These are phyloP conservation scores for Motacilla alba DNA, from an alignment of 2,113 vertebrate genomes.

Conservation along the genomic window DNA sequence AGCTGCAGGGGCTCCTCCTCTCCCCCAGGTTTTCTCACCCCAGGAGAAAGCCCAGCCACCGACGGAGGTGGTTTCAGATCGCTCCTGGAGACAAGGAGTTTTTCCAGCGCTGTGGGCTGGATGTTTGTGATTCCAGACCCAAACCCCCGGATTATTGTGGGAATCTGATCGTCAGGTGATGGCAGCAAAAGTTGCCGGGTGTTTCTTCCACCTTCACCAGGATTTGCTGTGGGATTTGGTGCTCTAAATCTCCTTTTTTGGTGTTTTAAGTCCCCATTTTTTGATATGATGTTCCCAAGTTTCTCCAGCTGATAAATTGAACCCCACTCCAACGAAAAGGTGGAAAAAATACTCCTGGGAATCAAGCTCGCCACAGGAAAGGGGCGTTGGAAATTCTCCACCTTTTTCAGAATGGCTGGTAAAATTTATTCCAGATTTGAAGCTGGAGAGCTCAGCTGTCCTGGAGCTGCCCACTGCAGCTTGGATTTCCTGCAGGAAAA, in stretches of 20 bases:
- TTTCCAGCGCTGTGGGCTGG: not conserved
- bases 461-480: not conserved
- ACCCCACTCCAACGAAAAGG: accelerated
- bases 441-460: not conserved
- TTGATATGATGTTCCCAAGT: not conserved
- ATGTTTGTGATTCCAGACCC: not conserved
- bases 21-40: not conserved
- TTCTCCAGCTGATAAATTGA: not conserved
- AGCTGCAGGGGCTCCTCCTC: not conserved
- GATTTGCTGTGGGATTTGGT: not conserved
- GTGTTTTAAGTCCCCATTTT: accelerated
- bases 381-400: not conserved
- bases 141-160: not conserved
- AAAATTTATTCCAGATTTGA: not conserved
- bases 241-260: not conserved
- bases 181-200: not conserved
- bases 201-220: not conserved
- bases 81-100: not conserved
- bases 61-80: not conserved
- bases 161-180: not conserved
- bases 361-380: accelerated
- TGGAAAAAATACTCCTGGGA: not conserved
- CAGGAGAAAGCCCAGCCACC: not conserved
- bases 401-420: not conserved
- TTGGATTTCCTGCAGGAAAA: not conserved